Evolutionary conservation across 53 echinoderm and acorn worm species (phyloP).

Genomic region (Temnopleurus reevesii): DNA sequence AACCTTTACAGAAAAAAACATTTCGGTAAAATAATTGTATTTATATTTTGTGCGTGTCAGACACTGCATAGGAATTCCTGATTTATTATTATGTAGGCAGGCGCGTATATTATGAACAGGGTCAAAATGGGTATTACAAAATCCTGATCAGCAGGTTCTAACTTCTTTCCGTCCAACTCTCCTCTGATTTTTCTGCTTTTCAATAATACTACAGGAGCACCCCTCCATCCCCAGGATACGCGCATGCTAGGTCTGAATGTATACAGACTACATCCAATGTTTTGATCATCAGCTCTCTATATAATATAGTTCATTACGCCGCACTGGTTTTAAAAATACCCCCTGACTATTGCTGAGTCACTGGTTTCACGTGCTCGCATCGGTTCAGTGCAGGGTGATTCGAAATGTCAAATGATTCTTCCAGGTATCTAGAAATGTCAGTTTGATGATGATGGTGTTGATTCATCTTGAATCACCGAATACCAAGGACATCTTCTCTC

Average conservation of each 20-base stretch:
- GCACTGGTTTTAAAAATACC: slow-evolving; percentile 35
- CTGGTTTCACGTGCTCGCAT: neutral
- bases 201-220: too few species aligned
- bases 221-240: too few species aligned
- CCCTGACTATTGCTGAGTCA: slow-evolving; percentile 54
- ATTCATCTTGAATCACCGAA: slow-evolving; percentile 41
- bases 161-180: too few species aligned
- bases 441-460: slow-evolving; percentile 20
- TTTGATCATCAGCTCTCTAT: neutral
- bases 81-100: too few species aligned
- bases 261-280: neutral
- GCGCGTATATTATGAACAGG: too few species aligned
- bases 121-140: too few species aligned
- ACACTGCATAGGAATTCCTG: too few species aligned
- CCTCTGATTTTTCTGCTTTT: too few species aligned
- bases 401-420: neutral
- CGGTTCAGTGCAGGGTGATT: slow-evolving; percentile 32
- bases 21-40: too few species aligned
- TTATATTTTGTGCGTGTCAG: too few species aligned
- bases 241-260: neutral
- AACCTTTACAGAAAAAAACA: too few species aligned
- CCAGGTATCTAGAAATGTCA: slow-evolving; percentile 43
- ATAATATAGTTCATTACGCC: neutral
- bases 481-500: slow-evolving; percentile 24
- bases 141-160: too few species aligned